Percentiles rank a stretch among this genome's conserved stretches.
Evolutionary conservation across 2,797 vertebrate genomes (phyloP).

Genomic region (Holocentrus rufus): DNA sequence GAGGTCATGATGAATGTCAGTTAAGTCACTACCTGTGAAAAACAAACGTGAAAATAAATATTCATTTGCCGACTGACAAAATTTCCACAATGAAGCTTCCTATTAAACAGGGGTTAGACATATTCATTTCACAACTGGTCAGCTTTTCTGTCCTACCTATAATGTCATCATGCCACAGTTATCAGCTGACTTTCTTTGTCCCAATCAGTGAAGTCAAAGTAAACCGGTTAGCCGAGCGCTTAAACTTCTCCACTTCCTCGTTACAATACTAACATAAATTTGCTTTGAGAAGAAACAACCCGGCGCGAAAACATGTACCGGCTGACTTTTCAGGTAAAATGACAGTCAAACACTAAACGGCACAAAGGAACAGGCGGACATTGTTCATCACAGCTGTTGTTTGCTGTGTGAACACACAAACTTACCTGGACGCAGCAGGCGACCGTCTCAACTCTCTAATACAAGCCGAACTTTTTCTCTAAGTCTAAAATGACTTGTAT

Average conservation of each 20-base stretch:
- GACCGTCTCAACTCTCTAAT: not conserved
- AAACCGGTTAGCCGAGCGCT: not conserved
- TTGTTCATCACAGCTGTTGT: conserved; percentile 39
- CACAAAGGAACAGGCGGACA: conserved; percentile 1
- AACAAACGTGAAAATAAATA: not conserved
- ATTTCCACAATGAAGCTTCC: no score
- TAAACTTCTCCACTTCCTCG: not conserved
- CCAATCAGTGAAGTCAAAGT: not conserved
- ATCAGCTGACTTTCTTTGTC: conserved; percentile 39
- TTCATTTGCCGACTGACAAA: no score
- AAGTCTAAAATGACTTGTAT: not conserved
- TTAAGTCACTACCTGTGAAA: not conserved
- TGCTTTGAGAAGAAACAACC: not conserved
- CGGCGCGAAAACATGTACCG: not conserved
- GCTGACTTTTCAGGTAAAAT: not conserved
- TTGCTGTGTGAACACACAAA: not conserved
- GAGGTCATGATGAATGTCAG: conserved; percentile 6
- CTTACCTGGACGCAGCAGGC: conserved; percentile 60
- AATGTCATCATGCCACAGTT: not conserved
- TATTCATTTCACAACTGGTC: no score
- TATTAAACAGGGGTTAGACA: no score
- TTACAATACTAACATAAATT: not conserved
- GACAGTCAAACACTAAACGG: not conserved
- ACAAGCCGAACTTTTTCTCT: not conserved
- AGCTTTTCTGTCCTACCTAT: not conserved